phyloP scores from a whole-genome alignment of 2,888 invertebrate genomes.

The Aspidapion aeneum region DNA sequence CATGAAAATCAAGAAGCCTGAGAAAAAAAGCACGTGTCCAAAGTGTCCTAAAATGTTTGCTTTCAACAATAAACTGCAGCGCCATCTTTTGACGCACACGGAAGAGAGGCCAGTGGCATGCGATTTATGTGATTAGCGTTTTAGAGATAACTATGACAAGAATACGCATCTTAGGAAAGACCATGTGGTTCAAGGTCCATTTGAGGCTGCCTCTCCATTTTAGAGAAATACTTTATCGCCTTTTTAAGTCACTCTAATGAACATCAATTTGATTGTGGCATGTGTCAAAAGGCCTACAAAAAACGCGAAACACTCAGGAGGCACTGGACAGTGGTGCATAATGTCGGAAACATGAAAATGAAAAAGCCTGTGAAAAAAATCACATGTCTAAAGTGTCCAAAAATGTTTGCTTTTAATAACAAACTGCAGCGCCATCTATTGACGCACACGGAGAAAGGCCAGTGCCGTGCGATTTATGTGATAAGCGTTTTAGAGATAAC shows the following conservation, averaged over 20 bases:
- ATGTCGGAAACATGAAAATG: conserved; percentile 39
- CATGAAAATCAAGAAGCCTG: conserved; percentile 37
- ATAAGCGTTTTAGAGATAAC: conserved; percentile 35
- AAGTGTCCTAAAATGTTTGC: conserved; percentile 35
- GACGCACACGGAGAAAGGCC: conserved; percentile 37
- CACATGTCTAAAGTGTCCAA: conserved; percentile 33
- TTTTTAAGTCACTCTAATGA: conserved; percentile 36
- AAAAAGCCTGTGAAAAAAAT: conserved; percentile 41
- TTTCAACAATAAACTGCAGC: conserved; percentile 35
- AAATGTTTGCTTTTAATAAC: conserved; percentile 34
- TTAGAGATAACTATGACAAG: conserved; percentile 35
- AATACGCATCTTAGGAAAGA: conserved; percentile 34
- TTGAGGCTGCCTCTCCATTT: too few species aligned
- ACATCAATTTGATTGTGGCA: conserved; percentile 44
- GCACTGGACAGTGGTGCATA: conserved; percentile 32
- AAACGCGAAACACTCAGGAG: conserved; percentile 41
- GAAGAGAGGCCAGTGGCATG: conserved; percentile 36
- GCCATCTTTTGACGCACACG: conserved; percentile 35
- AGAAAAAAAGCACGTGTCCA: conserved; percentile 38
- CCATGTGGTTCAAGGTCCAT: conserved; percentile 28
- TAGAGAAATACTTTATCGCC: too few species aligned
- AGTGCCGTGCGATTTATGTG: conserved; percentile 33
- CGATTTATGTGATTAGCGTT: conserved; percentile 33
- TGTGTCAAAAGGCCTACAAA: conserved; percentile 53
- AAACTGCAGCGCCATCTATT: conserved; percentile 35